Base-by-base conservation (phyloP, 2,113 vertebrate species). In the Miniopterus natalensis region DNA sequence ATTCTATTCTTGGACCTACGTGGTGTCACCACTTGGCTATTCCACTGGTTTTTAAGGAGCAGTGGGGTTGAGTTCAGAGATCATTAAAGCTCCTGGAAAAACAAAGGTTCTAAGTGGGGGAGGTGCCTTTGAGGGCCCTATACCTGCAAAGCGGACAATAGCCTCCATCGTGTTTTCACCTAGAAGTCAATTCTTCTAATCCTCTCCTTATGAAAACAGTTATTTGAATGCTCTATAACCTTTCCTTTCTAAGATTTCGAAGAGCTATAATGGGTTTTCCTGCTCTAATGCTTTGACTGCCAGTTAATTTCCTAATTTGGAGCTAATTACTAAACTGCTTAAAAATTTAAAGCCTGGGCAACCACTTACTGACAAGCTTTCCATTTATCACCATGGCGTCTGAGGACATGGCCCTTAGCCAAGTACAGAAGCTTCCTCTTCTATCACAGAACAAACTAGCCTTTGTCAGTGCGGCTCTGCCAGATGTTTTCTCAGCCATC, bases 301-400 rank as follows among this genome's bases (percentile, higher is more conserved):
- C 61, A 94, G 78, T 89, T 85, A 93, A 92, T 68, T 63, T 95
- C 95, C 93, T 53, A 93, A 93, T 71, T 85, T 95, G 51, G 77
- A 95, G 55, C 65, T 96, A 97, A 96, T 97, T 96, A 87, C 78
- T 81, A 84, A 93, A 96, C 92, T 93, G 93, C 95, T 95, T 96
- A 89, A 96, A 97, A 96, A 94, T 94, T 61, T 94, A 80, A 92
- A 71, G 45, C 79, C 79, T 83, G 90, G 77, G 90, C 66, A 87
- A 90, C 36, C 4, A 14, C 80, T 93, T 94, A 75, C 78, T 66
- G 86, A 94, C 92, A 86, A 83, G 80, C 31, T 96, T 88, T 63
- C 92, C 77, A 65, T 86, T 83, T 84, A 84, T 95, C 47, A 27
- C 89, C 63, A 40, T 66, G 66, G 84, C 29, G 42, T 95, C 71